These are phyloP conservation scores for Aphelenchoides fujianensis DNA, from an alignment of 1,140 invertebrate genomes.

Conservation along the genomic window DNA sequence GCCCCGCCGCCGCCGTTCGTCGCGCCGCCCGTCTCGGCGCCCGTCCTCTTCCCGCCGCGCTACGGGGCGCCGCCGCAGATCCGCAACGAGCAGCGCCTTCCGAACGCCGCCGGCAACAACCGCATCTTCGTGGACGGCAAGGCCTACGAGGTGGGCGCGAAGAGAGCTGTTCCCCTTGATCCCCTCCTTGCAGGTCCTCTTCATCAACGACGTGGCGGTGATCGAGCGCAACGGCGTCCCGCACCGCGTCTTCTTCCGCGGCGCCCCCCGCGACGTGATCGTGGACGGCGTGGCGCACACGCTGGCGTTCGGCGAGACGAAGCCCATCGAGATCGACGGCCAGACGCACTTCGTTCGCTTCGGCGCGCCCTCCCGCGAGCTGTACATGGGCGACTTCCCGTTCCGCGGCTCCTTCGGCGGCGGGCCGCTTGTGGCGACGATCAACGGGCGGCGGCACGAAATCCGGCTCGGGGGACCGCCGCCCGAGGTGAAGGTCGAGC, in stretches of 20 bases:
- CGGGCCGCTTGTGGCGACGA: slow-evolving; percentile 78
- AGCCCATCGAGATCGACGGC: slow-evolving; percentile 64
- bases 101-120: slow-evolving; percentile 55
- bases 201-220: slow-evolving; percentile 54
- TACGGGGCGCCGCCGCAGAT: slow-evolving; percentile 26
- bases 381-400: slow-evolving; percentile 80
- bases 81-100: slow-evolving; percentile 46
- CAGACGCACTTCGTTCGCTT: slow-evolving; percentile 72
- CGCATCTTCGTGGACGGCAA: slow-evolving; percentile 61
- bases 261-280: slow-evolving; percentile 48
- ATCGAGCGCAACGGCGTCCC: slow-evolving; percentile 59
- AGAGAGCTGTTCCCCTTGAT: slow-evolving; percentile 50
- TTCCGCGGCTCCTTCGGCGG: slow-evolving; percentile 83
- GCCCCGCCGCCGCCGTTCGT: neutral
- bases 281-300: slow-evolving; percentile 46
- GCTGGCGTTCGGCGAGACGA: slow-evolving; percentile 55
- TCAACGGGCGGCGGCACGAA: slow-evolving; percentile 76
- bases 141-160: slow-evolving; percentile 53
- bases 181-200: slow-evolving; percentile 52
- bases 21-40: neutral
- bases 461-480: slow-evolving; percentile 78
- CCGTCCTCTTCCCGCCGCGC: slow-evolving; percentile 4
- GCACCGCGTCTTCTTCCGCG: slow-evolving; percentile 51
- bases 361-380: slow-evolving; percentile 83
- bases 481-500: slow-evolving; percentile 68